Evolutionary conservation across 2,797 vertebrate genomes (phyloP).

Genomic region (Yasuhikotakia modesta): DNA sequence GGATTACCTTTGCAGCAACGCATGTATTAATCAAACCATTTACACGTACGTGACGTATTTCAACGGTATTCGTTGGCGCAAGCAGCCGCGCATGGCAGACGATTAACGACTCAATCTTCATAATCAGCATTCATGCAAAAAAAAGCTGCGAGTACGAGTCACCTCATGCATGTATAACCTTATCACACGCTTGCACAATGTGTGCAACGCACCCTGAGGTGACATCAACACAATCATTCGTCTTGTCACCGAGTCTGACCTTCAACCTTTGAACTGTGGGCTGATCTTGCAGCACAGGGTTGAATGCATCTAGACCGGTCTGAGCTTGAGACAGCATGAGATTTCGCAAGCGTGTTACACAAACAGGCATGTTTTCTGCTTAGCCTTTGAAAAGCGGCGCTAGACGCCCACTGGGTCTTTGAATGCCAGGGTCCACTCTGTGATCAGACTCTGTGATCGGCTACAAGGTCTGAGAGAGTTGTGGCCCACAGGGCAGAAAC

Average conservation of each 20-base stretch:
- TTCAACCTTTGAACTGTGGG: slow-evolving; percentile 68
- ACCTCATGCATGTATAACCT: slow-evolving; percentile 71
- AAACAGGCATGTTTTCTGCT: slow-evolving; percentile 44
- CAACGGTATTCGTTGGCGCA: slow-evolving; percentile 2
- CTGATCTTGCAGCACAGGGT: slow-evolving; percentile 62
- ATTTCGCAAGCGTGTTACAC: slow-evolving; percentile 39
- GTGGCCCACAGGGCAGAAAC: slow-evolving; percentile 41
- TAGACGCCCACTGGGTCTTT: slow-evolving; percentile 51
- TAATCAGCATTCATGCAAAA: slow-evolving; percentile 31
- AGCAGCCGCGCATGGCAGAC: not conserved
- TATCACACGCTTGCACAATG: slow-evolving; percentile 56
- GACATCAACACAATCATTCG: slow-evolving; percentile 68
- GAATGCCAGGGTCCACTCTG: slow-evolving; percentile 41
- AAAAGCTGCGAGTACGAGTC: slow-evolving; percentile 59
- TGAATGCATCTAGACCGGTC: slow-evolving; percentile 73
- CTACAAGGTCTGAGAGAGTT: slow-evolving; percentile 28
- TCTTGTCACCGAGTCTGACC: slow-evolving; percentile 75
- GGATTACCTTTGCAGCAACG: not conserved
- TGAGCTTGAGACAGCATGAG: slow-evolving; percentile 43
- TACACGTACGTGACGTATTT: slow-evolving; percentile 26
- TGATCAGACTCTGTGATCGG: slow-evolving; percentile 15
- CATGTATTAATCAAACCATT: slow-evolving; percentile 41
- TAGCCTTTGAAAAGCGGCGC: slow-evolving; percentile 43
- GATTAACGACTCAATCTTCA: slow-evolving; percentile 38
- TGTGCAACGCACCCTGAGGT: slow-evolving; percentile 58